Conservation (phyloP, 2,797 vertebrate genomes). For the Falco biarmicus region DNA sequence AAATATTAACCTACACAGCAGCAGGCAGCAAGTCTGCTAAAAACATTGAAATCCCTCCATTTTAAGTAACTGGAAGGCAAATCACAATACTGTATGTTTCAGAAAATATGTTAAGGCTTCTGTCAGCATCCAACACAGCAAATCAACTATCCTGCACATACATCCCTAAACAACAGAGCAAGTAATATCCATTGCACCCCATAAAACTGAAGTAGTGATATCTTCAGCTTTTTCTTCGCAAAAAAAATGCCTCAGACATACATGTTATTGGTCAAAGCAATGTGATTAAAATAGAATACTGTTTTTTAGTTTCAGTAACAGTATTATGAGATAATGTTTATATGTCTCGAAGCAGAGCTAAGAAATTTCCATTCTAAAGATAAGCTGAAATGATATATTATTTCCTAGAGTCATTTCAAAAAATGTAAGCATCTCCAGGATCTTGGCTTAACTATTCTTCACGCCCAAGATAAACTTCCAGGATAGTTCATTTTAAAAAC, state of each 20-base stretch:
- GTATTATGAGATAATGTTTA: constrained; percentile 34
- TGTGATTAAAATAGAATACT: not conserved
- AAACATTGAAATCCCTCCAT: not conserved
- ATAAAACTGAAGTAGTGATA: not conserved
- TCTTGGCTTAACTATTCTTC: constrained; percentile 21
- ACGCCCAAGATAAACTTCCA: constrained; percentile 23
- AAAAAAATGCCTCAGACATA: not conserved
- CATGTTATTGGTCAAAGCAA: not conserved
- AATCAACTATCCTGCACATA: not conserved
- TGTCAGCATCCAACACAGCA: not conserved
- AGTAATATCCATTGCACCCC: not conserved
- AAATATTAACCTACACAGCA: not conserved
- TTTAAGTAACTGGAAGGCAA: not conserved
- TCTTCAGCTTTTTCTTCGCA: not conserved
- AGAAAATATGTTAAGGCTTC: not conserved
- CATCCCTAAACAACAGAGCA: not conserved
- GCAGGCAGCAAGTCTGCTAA: not conserved
- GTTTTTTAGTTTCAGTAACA: not conserved
- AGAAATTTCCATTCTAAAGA: not conserved
- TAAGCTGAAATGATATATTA: constrained; percentile 39
- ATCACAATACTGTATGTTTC: not conserved
- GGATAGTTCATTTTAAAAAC: constrained; percentile 21
- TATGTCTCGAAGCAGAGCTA: not conserved
- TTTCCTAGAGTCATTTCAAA: constrained; percentile 42
- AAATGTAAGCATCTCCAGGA: constrained; percentile 2